Evolutionary conservation across 2,113 vertebrate species (phyloP).

Genomic region (Lates calcarifer): DNA sequence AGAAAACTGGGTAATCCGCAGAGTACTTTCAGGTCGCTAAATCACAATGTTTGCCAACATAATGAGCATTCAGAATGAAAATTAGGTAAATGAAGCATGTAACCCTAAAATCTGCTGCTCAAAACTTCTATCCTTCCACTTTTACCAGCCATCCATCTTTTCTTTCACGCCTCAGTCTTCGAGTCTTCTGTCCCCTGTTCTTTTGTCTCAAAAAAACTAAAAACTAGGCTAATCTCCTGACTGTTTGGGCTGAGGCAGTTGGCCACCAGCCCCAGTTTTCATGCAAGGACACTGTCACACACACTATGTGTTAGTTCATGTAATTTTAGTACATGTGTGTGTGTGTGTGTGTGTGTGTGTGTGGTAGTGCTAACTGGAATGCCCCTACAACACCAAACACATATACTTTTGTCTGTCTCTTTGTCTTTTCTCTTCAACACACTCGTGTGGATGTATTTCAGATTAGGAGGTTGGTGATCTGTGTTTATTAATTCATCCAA

Average conservation of each 20-base stretch:
- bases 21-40: constrained; percentile 15
- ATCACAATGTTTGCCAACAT: constrained; percentile 23
- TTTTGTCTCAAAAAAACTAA: constrained; percentile 54
- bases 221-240: constrained; percentile 62
- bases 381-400: no score
- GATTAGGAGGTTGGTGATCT: no score
- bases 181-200: neutral
- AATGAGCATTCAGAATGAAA: constrained; percentile 28
- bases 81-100: constrained; percentile 38
- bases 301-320: neutral
- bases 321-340: neutral
- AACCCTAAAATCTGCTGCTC: neutral
- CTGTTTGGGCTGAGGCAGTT: constrained; percentile 38
- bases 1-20: constrained; percentile 29
- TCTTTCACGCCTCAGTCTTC: constrained; percentile 6
- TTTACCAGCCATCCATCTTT: constrained; percentile 22
- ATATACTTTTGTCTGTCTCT: neutral
- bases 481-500: no score
- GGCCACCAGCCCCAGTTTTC: constrained; percentile 27
- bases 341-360: neutral
- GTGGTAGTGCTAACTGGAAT: neutral
- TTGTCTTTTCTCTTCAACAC: neutral
- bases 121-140: constrained; percentile 2
- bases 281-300: constrained; percentile 36
- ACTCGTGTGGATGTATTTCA: no score